phyloP scores from a whole-genome alignment of 2,888 invertebrate species.

The Agelastica alni region DNA sequence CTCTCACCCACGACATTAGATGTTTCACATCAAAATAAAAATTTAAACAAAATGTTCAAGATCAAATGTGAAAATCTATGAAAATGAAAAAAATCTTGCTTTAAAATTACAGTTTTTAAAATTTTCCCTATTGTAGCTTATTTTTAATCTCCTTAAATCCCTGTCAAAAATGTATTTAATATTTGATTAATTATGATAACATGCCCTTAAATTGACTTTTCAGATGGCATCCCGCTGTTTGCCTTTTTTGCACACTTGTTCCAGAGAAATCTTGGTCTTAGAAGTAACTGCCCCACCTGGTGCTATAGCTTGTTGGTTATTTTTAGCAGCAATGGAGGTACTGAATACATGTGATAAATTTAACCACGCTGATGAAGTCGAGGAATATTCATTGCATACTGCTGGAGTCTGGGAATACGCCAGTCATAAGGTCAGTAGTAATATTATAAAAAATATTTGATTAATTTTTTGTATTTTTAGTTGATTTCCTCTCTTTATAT shows the following conservation, averaged over 20 bases:
- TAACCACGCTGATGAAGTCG: conserved; percentile 68
- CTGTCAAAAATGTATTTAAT: too few relatives aligned
- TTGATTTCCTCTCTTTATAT: background rate
- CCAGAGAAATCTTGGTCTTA: conserved; percentile 81
- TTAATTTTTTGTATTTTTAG: background rate
- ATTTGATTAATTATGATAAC: too few relatives aligned
- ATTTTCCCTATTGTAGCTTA: too few relatives aligned
- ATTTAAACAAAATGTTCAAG: too few relatives aligned
- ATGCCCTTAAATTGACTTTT: too few relatives aligned
- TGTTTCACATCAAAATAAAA: too few relatives aligned
- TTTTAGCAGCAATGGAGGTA: conserved; percentile 85
- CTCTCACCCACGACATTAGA: too few relatives aligned
- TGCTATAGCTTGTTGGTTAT: conserved; percentile 90
- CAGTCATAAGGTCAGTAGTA: conserved; percentile 60
- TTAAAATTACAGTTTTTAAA: too few relatives aligned
- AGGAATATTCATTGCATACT: conserved; percentile 81
- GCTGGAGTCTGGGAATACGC: conserved; percentile 88
- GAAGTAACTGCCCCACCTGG: conserved; percentile 81
- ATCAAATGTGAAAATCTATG: too few relatives aligned
- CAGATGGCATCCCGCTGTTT: conserved; percentile 86
- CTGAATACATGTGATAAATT: conserved; percentile 77
- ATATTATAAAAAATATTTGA: too few relatives aligned
- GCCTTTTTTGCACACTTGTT: conserved; percentile 86
- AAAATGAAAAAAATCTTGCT: too few relatives aligned
- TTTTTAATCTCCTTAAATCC: too few relatives aligned